These are phyloP conservation scores for Numida meleagris DNA, from an alignment of 2,113 vertebrate genomes.

Conservation along the genomic window DNA sequence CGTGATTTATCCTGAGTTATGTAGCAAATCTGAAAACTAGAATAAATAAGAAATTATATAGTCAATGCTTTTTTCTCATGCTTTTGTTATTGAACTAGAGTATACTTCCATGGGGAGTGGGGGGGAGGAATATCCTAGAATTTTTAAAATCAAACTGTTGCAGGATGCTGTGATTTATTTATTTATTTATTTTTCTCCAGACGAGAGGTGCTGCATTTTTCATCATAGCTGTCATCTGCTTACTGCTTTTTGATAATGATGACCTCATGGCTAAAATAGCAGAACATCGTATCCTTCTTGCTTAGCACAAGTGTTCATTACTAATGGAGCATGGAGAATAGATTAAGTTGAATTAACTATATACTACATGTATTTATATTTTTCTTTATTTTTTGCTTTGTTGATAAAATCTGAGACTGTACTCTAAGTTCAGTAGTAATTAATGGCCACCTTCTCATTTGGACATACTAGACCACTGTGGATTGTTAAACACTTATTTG, in stretches of 20 bases:
- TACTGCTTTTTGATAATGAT: conserved; percentile 97
- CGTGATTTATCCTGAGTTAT: neutral
- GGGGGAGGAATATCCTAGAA: neutral
- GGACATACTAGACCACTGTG: neutral
- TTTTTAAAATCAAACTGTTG: neutral
- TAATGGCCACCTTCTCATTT: neutral
- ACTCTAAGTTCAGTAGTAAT: neutral
- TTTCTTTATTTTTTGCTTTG: neutral
- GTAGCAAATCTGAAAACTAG: neutral
- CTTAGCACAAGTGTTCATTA: neutral
- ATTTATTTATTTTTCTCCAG: conserved; percentile 68
- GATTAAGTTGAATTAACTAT: neutral
- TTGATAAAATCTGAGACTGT: neutral
- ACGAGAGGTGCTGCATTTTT: conserved; percentile 96
- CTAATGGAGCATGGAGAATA: neutral
- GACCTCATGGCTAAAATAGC: conserved; percentile 99
- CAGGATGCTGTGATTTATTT: neutral
- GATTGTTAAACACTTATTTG: neutral
- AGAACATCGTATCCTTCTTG: conserved; percentile 96
- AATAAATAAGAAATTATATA: neutral
- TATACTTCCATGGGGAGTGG: neutral
- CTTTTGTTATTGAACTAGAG: neutral
- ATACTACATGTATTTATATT: neutral
- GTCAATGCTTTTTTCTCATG: neutral
- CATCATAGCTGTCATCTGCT: conserved; percentile 94